Percentiles rank a stretch among this genome's conserved stretches.
Conservation (phyloP, 2,113 vertebrate species). For the Dinomys branickii region DNA sequence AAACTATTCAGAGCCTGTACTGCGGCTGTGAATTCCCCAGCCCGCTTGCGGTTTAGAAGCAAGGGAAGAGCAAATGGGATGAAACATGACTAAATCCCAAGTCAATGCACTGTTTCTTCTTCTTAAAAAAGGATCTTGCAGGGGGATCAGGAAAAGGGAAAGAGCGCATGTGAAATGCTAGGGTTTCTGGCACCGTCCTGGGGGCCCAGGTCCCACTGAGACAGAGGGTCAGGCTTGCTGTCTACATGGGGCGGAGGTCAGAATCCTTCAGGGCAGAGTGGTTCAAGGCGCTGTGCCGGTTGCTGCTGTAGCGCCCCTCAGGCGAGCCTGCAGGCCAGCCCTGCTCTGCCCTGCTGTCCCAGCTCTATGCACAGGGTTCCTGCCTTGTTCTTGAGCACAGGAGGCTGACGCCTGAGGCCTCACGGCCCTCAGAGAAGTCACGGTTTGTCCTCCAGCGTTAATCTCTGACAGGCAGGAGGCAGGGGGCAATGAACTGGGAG, state of each 20-base stretch:
- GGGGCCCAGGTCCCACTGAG: background rate
- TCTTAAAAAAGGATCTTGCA: conserved; percentile 67
- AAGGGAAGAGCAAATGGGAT: conserved; percentile 69
- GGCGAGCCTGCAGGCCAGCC: background rate
- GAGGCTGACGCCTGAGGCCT: background rate
- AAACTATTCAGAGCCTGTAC: conserved; percentile 76
- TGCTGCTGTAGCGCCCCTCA: background rate
- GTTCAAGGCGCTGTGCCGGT: background rate
- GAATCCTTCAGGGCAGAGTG: background rate
- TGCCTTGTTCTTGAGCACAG: background rate
- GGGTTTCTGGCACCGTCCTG: background rate
- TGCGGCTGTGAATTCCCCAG: conserved; percentile 76
- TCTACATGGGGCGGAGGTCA: background rate
- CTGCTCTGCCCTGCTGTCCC: background rate
- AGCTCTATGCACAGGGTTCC: background rate
- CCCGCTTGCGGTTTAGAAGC: conserved; percentile 78
- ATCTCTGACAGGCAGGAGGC: background rate
- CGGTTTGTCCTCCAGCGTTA: background rate
- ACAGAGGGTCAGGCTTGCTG: background rate
- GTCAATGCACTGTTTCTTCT: conserved; percentile 65
- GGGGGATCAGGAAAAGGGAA: conserved; percentile 56
- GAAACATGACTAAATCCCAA: conserved; percentile 67
- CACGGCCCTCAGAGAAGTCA: background rate
- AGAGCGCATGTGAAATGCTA: background rate
- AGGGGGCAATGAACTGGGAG: background rate